Base-by-base conservation (phyloP, 1,140 invertebrate genomes). In the Mercenaria mercenaria region DNA sequence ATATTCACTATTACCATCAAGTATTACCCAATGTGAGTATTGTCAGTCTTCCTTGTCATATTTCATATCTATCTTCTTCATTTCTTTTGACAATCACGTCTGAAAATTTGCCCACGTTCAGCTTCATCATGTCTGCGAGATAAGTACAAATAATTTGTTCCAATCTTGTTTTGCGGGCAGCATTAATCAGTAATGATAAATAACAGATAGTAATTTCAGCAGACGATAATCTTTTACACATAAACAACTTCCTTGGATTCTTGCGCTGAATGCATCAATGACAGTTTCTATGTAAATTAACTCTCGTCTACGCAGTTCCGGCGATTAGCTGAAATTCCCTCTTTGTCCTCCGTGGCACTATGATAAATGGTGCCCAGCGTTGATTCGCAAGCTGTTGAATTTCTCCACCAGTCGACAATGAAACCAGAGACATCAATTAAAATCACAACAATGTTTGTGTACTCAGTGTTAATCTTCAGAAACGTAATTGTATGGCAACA, bases 241-340 rank as follows among this genome's bases (percentile, higher is more conserved):
- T 82, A 82, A 82, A 82, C 80, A 61, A 82, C 59, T 43, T 43
- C 80, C 80, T 41, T 15, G 29, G 52, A 39, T 64, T 64, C 59
- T 82, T 20, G n/a, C 18, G 6, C 18, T 56, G 15, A 80, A 82
- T 43, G 26, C 18, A 72, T 34, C 52, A 34, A 61, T 61, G 80
- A 82, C 80, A 82, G 80, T 67, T 43, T 23, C 52, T 82, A 82
- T 82, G 80, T 82, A 82, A 82, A 82, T 82, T 82, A 82, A 82
- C 26, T 59, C 59, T 61, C 2, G 37, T 56, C 80, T 39, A 59
- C 80, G 32, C n/a, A 59, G 52, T 82, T 59, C 80, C 80, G 52
- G 67, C 20, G 84, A 87, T 87, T 87, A 77, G 69, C 43, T 76
- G 43, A 87, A 87, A 87, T 77, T 87, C 56, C 69, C 84, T 56